Evolutionary conservation across 1,140 invertebrate genomes (phyloP).

Genomic region (Thrips palmi): DNA sequence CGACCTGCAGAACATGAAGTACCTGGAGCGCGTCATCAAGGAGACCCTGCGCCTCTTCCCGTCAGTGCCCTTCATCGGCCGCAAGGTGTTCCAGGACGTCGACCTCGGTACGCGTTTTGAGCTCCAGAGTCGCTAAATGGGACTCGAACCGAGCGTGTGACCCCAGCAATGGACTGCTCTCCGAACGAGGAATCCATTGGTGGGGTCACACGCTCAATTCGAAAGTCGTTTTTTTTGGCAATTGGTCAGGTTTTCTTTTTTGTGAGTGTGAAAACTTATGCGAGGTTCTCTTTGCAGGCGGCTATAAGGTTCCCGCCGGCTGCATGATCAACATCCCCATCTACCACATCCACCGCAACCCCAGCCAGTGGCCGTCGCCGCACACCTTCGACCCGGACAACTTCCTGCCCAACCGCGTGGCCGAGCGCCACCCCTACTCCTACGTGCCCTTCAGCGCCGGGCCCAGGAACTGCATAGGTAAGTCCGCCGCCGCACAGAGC

Average conservation of each 20-base stretch:
- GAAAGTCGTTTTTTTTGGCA: too few species aligned
- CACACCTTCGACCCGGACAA: conserved; percentile 41
- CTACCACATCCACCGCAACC: conserved; percentile 31
- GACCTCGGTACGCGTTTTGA: background rate
- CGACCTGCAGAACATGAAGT: conserved; percentile 28
- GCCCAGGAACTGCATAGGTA: conserved; percentile 36
- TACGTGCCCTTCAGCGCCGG: conserved; percentile 41
- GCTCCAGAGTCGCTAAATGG: too few species aligned
- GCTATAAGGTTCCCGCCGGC: conserved; percentile 18
- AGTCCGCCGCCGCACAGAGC: conserved; percentile 11
- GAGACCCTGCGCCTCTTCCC: conserved; percentile 26
- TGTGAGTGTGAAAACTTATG: background rate
- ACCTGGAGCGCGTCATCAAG: conserved; percentile 28
- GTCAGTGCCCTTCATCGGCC: conserved; percentile 28
- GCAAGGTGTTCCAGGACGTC: conserved; percentile 16
- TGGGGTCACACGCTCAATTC: too few species aligned
- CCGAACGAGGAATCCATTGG: too few species aligned
- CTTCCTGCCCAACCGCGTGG: conserved; percentile 34
- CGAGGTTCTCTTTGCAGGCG: conserved; percentile 12
- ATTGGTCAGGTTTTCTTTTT: too few species aligned
- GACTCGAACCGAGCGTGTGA: too few species aligned
- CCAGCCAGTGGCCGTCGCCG: conserved; percentile 35
- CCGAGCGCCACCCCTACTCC: conserved; percentile 23
- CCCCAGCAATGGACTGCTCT: too few species aligned
- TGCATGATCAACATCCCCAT: conserved; percentile 16